Conservation (phyloP, 2,888 invertebrate genomes). For the Chaetogeoica ovagalla region DNA sequence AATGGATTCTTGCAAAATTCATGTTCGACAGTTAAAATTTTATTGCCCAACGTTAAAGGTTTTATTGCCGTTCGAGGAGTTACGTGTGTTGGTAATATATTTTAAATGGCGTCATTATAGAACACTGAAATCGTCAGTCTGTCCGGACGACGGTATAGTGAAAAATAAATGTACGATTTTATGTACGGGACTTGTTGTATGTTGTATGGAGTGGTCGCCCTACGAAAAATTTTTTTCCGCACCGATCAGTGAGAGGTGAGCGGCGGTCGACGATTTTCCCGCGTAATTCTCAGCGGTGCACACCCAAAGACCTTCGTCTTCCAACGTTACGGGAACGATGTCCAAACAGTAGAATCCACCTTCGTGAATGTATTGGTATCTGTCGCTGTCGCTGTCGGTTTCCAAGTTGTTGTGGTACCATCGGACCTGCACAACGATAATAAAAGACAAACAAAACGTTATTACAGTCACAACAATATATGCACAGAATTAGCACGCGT, state of each 20-base stretch:
- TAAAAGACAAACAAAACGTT: not conserved
- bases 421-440: slow-evolving; percentile 69
- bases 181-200: too few species aligned
- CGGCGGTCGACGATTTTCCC: slow-evolving; percentile 65
- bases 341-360: slow-evolving; percentile 86
- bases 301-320: slow-evolving; percentile 84
- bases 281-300: slow-evolving; percentile 77
- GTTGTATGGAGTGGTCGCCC: too few species aligned
- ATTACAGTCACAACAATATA: not conserved
- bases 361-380: slow-evolving; percentile 77
- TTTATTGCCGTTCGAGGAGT: too few species aligned
- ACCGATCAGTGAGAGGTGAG: slow-evolving; percentile 63
- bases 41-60: too few species aligned
- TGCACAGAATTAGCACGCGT: not conserved
- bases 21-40: too few species aligned
- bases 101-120: too few species aligned
- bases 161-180: too few species aligned
- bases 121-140: too few species aligned
- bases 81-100: too few species aligned
- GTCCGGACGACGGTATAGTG: too few species aligned
- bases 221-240: not conserved
- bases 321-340: slow-evolving; percentile 77
- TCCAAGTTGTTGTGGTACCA: slow-evolving; percentile 84
- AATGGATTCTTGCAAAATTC: too few species aligned
- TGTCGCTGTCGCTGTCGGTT: slow-evolving; percentile 74